Base-by-base conservation (phyloP, 2,888 invertebrate genomes). In the Branchinecta sandiegonensis region DNA sequence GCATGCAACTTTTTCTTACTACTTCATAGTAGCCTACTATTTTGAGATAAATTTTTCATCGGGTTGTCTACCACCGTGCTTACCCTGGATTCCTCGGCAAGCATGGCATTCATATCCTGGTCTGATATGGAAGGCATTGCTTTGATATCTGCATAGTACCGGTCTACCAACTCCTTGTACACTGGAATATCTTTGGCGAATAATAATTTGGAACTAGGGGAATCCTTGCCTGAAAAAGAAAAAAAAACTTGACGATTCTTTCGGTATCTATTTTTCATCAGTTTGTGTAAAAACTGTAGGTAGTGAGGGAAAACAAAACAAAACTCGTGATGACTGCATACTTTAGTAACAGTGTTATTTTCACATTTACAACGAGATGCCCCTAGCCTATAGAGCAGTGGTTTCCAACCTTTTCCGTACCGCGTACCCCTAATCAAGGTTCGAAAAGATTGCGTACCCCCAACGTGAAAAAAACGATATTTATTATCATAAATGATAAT, bases 121-220 rank as follows among this genome's bases (percentile, higher is more conserved):
- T 99, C 99, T 74, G 94, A 94, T 80, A 99, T 96, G 73, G 95
- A 92, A 75, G 94, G 90, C 94, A 99, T 95, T 79, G 88, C 85
- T 81, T 92, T 90, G 76, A 93, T 93, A 80, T 93, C 92, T 71
- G 89, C 87, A 79, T 93, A 92, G 80, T 91, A 97, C 79, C 94
- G 86, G 78, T 96, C 96, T 74, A 99, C 97, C 95, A 95, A 96
- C 78, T 94, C 94, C 80, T 97, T 94, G 82, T 97, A 99, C 77
- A 91, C 89, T 77, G 96, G 96, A 83, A 99, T 99, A 83, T 99
- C 99, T 83, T 99, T 97, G 77, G 99, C 99, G 80, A 97, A 99
- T 74, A 99, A 85, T 74, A 99, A 85, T 81, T 99, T 99, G 74
- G 95, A 95, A 79, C 95, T 95, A 74, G 99, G 99, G 63, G 96